phyloP scores from a whole-genome alignment of 2,888 invertebrate genomes.

The Marasmarcha lunaedactyla region DNA sequence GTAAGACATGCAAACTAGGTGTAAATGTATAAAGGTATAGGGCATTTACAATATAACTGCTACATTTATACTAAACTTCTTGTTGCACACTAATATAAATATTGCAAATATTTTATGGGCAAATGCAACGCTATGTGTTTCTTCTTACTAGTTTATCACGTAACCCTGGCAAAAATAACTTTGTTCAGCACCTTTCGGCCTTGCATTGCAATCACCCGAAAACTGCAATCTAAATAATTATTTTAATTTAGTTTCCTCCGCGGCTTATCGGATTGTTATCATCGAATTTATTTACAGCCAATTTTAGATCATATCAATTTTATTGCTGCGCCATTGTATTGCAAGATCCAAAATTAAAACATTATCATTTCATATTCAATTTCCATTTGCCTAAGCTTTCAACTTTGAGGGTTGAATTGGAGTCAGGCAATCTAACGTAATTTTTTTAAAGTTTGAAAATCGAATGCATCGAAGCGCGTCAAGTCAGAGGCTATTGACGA shows the following conservation, averaged over 20 bases:
- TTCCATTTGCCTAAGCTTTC: no score
- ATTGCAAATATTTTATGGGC: no score
- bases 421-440: neutral
- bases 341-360: neutral
- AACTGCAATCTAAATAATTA: constrained; percentile 55
- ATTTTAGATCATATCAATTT: constrained; percentile 15
- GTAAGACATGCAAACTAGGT: neutral
- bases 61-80: no score
- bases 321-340: neutral
- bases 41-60: no score
- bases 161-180: constrained; percentile 18
- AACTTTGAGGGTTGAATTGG: neutral
- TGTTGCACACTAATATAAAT: no score
- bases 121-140: no score
- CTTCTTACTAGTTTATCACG: neutral
- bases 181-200: constrained; percentile 17
- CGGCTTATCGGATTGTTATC: constrained; percentile 20
- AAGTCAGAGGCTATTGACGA: neutral
- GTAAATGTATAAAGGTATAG: no score
- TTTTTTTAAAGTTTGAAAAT: neutral
- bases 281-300: constrained; percentile 14
- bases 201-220: constrained; percentile 25
- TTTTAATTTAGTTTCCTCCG: constrained; percentile 42
- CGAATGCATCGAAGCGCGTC: neutral
- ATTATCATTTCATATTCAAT: neutral